Evolutionary conservation across 30 jellyfish, hydroid and myxozoan genomes (phyloP).

Genomic region (Pseudorhiza aurosa): DNA sequence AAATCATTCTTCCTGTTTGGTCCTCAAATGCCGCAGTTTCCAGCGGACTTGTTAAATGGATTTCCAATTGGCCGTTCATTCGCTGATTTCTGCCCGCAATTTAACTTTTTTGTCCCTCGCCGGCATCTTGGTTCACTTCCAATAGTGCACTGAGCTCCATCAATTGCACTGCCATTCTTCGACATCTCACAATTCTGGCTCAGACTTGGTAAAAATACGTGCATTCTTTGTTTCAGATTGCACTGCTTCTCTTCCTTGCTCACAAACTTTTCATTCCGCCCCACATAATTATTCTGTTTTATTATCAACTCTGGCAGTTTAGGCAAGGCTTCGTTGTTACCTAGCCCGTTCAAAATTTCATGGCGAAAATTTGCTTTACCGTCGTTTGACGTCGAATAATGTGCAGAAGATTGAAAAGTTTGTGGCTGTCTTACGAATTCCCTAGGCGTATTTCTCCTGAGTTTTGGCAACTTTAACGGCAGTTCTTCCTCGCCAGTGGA

Average conservation of each 20-base stretch:
- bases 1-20: constrained; percentile 25
- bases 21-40: constrained; percentile 34
- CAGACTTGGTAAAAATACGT: constrained; percentile 8
- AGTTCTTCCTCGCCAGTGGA: background rate
- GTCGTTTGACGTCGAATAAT: background rate
- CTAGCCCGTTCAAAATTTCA: background rate
- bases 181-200: constrained; percentile 33
- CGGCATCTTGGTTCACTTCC: background rate
- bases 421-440: background rate
- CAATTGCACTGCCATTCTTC: constrained; percentile 8
- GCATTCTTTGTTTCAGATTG: background rate
- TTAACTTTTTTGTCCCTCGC: background rate
- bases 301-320: background rate
- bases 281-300: background rate
- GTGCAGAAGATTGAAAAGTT: background rate
- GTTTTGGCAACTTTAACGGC: background rate
- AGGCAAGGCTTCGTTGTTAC: background rate
- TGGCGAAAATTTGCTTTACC: background rate
- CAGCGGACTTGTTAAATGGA: constrained; percentile 10
- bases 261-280: background rate
- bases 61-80: background rate
- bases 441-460: background rate
- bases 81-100: constrained; percentile 8
- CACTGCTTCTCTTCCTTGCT: background rate
- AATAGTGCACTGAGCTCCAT: background rate